Evolutionary conservation across 2,797 vertebrate species (phyloP).

Genomic region (Moxostoma hubbsi): DNA sequence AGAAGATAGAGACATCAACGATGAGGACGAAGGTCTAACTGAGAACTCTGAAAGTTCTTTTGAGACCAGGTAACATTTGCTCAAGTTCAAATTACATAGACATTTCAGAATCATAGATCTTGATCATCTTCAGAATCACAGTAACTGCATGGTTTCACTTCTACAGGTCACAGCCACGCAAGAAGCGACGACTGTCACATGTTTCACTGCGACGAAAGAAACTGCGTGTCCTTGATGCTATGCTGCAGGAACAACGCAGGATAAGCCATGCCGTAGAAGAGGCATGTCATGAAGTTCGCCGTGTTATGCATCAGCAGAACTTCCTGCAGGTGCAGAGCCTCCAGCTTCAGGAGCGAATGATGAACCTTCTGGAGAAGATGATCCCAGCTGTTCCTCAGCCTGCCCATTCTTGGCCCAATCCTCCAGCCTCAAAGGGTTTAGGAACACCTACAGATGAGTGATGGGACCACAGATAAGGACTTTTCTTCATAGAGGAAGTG

Average conservation of each 20-base stretch:
- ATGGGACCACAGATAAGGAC: constrained; percentile 9
- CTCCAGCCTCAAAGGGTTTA: constrained; percentile 63
- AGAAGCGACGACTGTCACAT: constrained; percentile 80
- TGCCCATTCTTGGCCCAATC: constrained; percentile 56
- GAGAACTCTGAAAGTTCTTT: constrained; percentile 88
- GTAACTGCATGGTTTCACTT: constrained; percentile 18
- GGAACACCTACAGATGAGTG: constrained; percentile 56
- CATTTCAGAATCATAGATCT: not conserved
- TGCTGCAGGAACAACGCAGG: constrained; percentile 91
- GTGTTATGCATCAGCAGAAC: constrained; percentile 95
- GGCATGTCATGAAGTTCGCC: constrained; percentile 90
- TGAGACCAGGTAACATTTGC: constrained; percentile 79
- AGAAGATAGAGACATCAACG: constrained; percentile 88
- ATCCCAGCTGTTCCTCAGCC: constrained; percentile 72
- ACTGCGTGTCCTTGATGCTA: constrained; percentile 90
- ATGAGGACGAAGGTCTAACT: constrained; percentile 87
- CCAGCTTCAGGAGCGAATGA: constrained; percentile 97
- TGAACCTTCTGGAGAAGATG: constrained; percentile 97
- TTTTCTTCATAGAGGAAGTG: not conserved
- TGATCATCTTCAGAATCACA: too few relatives aligned
- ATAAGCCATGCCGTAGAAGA: constrained; percentile 92
- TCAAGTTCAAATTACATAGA: not conserved
- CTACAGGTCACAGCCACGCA: constrained; percentile 75
- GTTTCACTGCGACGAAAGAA: constrained; percentile 86
- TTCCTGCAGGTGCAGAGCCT: constrained; percentile 95